These are phyloP conservation scores for Xestia sexstrigata DNA, from an alignment of 2,888 invertebrate genomes.

Conservation along the genomic window DNA sequence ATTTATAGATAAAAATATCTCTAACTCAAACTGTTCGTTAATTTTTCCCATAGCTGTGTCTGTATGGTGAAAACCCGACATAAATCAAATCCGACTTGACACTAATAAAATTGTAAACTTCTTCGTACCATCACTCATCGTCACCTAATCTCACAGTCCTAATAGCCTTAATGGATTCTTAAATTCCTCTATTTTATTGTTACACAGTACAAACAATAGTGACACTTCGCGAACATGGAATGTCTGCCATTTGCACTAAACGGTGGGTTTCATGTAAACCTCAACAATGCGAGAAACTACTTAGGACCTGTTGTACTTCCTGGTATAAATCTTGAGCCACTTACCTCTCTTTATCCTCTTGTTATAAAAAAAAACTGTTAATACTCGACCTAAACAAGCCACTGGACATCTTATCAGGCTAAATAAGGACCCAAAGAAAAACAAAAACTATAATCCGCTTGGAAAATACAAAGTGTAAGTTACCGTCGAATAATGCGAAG, in stretches of 20 bases:
- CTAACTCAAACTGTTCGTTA: constrained; percentile 30
- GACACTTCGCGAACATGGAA: constrained; percentile 25
- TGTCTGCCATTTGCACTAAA: constrained; percentile 29
- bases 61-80: constrained; percentile 48
- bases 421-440: neutral
- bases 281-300: constrained; percentile 41
- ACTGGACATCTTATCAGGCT: neutral
- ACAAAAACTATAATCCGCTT: constrained; percentile 6
- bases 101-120: constrained; percentile 57
- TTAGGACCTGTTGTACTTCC: constrained; percentile 48
- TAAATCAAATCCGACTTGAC: constrained; percentile 52
- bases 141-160: constrained; percentile 42
- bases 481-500: constrained; percentile 39
- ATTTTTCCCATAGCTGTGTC: constrained; percentile 37
- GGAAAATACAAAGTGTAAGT: constrained; percentile 30
- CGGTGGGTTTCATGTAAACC: constrained; percentile 35
- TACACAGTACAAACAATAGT: constrained; percentile 39
- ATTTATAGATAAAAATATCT: constrained; percentile 47
- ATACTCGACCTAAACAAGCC: neutral
- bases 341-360: constrained; percentile 21
- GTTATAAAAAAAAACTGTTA: constrained; percentile 1
- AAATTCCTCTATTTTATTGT: constrained; percentile 49
- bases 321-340: constrained; percentile 30
- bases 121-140: constrained; percentile 42
- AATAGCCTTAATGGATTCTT: constrained; percentile 49